Evolutionary conservation across 35 echinoderm and acorn worm species (phyloP).

Genomic region (Ophiothrix spiculata): DNA sequence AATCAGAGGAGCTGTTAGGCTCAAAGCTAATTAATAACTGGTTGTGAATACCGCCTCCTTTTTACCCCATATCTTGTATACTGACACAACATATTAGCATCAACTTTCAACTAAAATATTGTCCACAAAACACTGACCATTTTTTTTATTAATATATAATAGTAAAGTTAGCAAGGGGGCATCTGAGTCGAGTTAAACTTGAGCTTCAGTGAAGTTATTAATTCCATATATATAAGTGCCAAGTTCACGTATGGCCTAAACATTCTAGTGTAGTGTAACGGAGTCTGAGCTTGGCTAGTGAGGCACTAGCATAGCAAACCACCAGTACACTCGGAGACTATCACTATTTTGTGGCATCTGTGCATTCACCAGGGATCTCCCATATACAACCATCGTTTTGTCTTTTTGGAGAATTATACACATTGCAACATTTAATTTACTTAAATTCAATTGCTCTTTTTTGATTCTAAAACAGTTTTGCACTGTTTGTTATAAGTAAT

Average conservation of each 20-base stretch:
- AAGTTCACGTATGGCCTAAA: neutral
- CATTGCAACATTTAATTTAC: neutral
- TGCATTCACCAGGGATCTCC: neutral
- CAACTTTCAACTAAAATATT: neutral
- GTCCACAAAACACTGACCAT: neutral
- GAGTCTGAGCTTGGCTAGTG: neutral
- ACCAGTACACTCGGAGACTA: neutral
- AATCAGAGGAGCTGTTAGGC: neutral
- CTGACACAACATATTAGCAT: neutral
- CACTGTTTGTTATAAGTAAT: neutral
- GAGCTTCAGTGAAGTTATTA: neutral
- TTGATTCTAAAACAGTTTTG: neutral
- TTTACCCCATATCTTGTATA: neutral
- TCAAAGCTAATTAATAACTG: slow-evolving; percentile 2
- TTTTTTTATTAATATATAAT: too few relatives aligned
- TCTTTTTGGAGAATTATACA: slow-evolving; percentile 8
- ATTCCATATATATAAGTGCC: neutral
- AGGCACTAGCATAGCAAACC: too few relatives aligned
- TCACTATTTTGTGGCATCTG: neutral
- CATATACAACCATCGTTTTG: neutral
- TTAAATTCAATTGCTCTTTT: neutral
- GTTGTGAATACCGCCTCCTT: neutral
- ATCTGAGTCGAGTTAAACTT: neutral
- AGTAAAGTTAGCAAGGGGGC: too few relatives aligned
- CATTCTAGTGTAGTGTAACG: neutral